A percentile compares a stretch with the other conserved stretches of the same genome.
Evolutionary conservation across 2,113 vertebrate genomes (phyloP).

Genomic region (Phaethornis superciliosus): DNA sequence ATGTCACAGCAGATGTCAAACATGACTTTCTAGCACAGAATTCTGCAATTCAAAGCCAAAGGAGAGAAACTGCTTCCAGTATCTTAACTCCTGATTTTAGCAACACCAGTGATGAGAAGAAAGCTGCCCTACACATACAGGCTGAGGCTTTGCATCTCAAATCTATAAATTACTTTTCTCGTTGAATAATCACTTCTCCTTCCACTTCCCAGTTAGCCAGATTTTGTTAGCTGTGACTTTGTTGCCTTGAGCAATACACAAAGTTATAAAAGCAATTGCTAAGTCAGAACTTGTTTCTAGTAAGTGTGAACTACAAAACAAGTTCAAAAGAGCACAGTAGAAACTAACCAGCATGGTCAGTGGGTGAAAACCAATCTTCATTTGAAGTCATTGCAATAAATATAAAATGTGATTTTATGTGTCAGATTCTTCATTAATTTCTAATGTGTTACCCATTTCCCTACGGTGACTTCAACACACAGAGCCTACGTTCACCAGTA

Average conservation of each 20-base stretch:
- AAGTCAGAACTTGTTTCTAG: neutral
- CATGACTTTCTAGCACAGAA: neutral
- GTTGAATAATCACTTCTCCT: neutral
- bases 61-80: neutral
- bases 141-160: neutral
- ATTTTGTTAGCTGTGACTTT: neutral
- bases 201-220: neutral
- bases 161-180: neutral
- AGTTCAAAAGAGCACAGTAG: neutral
- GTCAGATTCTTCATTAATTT: neutral
- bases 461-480: neutral
- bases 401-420: neutral
- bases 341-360: neutral
- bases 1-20: neutral
- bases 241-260: neutral
- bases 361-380: neutral
- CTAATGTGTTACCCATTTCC: neutral
- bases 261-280: neutral
- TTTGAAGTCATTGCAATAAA: neutral
- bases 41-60: neutral
- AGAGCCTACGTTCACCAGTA: conserved; percentile 97
- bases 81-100: neutral
- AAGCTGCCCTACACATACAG: neutral
- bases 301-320: neutral
- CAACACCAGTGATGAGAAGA: neutral